phyloP scores from a whole-genome alignment of 2,888 invertebrate genomes.

The Agrilus biguttatus region DNA sequence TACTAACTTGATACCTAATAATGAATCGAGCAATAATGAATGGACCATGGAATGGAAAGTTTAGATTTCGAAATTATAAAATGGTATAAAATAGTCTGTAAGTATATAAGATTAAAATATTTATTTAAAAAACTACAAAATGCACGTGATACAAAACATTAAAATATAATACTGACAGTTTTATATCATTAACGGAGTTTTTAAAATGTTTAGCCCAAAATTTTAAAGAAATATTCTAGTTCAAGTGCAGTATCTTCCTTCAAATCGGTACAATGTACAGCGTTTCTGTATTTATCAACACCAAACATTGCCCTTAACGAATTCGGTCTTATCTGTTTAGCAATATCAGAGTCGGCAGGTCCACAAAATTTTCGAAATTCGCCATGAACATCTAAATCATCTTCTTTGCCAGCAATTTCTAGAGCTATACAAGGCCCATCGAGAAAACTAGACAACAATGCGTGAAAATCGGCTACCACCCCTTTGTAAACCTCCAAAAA shows the following conservation, averaged over 20 bases:
- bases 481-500: constrained; percentile 90
- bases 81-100: too few species aligned
- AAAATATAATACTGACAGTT: too few species aligned
- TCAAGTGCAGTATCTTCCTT: constrained; percentile 76
- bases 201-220: constrained; percentile 29
- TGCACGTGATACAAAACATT: too few species aligned
- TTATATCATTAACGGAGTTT: too few species aligned
- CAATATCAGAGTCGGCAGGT: constrained; percentile 84
- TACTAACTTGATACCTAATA: too few species aligned
- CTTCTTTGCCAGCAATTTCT: constrained; percentile 56
- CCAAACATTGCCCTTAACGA: constrained; percentile 78
- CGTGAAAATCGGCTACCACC: constrained; percentile 60
- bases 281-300: constrained; percentile 68
- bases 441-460: constrained; percentile 70
- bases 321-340: constrained; percentile 66
- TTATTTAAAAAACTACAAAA: too few species aligned
- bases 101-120: too few species aligned
- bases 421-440: constrained; percentile 77
- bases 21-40: too few species aligned
- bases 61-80: too few species aligned
- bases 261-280: constrained; percentile 86
- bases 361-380: constrained; percentile 77
- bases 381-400: constrained; percentile 40
- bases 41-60: too few species aligned
- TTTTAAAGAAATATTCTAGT: constrained; percentile 68